A percentile compares a stretch with the other conserved stretches of the same genome.
phyloP scores from a whole-genome alignment of 1,140 invertebrate species.

The Listronotus bonariensis region DNA sequence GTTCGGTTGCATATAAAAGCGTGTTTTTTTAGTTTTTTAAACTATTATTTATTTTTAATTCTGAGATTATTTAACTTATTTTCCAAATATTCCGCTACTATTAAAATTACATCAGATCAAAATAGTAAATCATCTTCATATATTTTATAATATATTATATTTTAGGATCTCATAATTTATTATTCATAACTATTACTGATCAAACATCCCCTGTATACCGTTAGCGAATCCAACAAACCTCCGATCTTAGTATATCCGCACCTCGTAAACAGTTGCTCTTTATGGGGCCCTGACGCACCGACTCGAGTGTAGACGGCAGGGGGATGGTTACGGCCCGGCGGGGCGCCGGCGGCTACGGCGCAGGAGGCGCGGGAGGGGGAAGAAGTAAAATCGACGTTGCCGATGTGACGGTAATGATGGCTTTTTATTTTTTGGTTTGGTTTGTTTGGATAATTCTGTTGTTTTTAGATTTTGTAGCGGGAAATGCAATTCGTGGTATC shows the following conservation, averaged over 20 bases:
- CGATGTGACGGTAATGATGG: slow-evolving; percentile 4
- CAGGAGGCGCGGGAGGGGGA: slow-evolving; percentile 46
- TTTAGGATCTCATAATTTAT: too few relatives aligned
- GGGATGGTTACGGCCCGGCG: slow-evolving; percentile 45
- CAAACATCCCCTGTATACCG: neutral
- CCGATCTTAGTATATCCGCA: neutral
- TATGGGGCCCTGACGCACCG: slow-evolving; percentile 46
- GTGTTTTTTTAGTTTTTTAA: too few relatives aligned
- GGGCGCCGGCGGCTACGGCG: slow-evolving; percentile 39
- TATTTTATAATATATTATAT: too few relatives aligned
- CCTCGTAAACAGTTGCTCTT: slow-evolving; percentile 35
- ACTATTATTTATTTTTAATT: too few relatives aligned
- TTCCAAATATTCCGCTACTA: too few relatives aligned
- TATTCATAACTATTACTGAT: too few relatives aligned
- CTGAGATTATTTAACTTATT: too few relatives aligned
- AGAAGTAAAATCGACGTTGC: slow-evolving; percentile 34
- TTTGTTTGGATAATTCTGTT: slow-evolving; percentile 2
- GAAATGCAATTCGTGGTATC: neutral
- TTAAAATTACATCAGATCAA: too few relatives aligned
- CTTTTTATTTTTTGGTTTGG: neutral
- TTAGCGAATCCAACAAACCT: neutral
- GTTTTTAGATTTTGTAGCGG: neutral
- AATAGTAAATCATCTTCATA: too few relatives aligned
- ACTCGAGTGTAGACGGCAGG: slow-evolving; percentile 48
- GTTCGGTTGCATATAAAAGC: too few relatives aligned